A percentile compares a stretch with the other conserved stretches of the same genome.
Evolutionary conservation across 1,140 invertebrate genomes (phyloP).

Genomic region (Zeugodacus cucurbitae): DNA sequence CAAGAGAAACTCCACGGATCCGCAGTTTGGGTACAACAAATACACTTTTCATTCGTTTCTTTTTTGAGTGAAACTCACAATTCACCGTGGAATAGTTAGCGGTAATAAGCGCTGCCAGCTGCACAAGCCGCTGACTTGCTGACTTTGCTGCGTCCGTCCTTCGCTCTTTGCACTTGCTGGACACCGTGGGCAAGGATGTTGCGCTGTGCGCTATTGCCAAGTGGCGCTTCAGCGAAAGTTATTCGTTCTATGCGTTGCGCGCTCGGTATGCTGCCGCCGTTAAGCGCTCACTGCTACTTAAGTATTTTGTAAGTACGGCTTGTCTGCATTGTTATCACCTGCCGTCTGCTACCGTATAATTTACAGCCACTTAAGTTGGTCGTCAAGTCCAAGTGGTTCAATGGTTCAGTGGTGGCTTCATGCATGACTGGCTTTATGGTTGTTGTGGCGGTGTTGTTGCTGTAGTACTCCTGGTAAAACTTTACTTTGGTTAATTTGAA

Average conservation of each 20-base stretch:
- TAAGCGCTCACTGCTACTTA: background rate
- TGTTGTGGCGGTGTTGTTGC: background rate
- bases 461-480: no score
- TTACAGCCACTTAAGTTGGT: conserved; percentile 24
- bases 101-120: background rate
- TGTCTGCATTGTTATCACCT: conserved; percentile 11
- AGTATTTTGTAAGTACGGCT: no score
- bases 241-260: background rate
- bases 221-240: background rate
- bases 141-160: no score
- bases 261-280: background rate
- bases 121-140: background rate
- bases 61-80: background rate
- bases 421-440: background rate
- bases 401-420: background rate
- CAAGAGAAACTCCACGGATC: background rate
- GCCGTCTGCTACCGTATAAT: background rate
- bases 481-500: background rate
- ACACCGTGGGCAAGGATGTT: conserved; percentile 25
- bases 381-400: no score
- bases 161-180: background rate
- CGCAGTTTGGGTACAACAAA: background rate
- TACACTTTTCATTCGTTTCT: background rate
- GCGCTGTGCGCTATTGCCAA: background rate
- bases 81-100: background rate